Evolutionary conservation across 2,888 invertebrate genomes (phyloP).

Genomic region (Germaria angustata): DNA sequence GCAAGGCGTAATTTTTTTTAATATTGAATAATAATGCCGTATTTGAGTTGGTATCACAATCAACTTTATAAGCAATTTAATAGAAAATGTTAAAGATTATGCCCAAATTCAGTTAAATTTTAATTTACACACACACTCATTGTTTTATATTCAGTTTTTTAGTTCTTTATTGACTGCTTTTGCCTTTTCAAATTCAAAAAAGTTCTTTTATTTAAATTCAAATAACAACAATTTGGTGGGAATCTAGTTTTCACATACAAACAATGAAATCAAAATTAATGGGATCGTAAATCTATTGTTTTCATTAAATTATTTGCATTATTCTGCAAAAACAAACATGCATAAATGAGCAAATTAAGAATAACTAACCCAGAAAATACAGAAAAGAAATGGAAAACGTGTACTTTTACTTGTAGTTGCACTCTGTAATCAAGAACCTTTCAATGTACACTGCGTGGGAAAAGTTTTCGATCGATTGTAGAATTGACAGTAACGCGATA

Average conservation of each 20-base stretch:
- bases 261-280: conserved; percentile 52
- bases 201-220: not conserved
- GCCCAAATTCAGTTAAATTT: not conserved
- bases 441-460: not conserved
- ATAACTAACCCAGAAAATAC: not conserved
- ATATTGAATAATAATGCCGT: too few relatives aligned
- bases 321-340: not conserved
- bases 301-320: not conserved
- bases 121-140: not conserved
- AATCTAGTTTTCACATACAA: conserved; percentile 32
- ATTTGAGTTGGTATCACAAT: too few relatives aligned
- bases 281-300: conserved; percentile 40
- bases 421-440: not conserved
- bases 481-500: not conserved
- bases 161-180: not conserved
- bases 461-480: not conserved
- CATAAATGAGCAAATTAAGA: conserved; percentile 5
- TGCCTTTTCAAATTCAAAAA: not conserved
- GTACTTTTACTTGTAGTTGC: not conserved
- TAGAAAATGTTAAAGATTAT: too few relatives aligned
- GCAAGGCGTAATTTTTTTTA: too few relatives aligned
- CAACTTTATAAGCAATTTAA: too few relatives aligned
- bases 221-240: conserved; percentile 32
- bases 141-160: too few relatives aligned
- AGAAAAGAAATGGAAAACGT: not conserved